phyloP scores from a whole-genome alignment of 2,113 vertebrate species.

The Takifugu flavidus region DNA sequence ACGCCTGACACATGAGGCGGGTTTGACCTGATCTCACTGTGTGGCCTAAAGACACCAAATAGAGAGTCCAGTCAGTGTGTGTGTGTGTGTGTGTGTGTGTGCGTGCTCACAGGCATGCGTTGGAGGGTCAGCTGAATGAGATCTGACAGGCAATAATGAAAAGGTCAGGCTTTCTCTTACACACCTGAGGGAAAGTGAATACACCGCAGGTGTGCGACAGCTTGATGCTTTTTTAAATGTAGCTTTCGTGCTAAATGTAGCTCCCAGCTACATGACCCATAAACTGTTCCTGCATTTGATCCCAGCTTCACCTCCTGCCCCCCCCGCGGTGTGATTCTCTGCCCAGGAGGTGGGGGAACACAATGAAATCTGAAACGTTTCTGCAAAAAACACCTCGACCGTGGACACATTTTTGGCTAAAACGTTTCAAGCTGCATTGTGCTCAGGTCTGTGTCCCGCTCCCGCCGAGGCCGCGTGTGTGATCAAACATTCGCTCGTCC shows the following conservation, averaged over 20 bases:
- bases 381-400: slow-evolving; percentile 83
- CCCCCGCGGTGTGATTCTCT: slow-evolving; percentile 3
- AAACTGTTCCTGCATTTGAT: not conserved
- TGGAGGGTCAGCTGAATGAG: not conserved
- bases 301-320: not conserved
- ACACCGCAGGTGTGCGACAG: no score
- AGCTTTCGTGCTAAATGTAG: not conserved
- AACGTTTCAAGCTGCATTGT: slow-evolving; percentile 85
- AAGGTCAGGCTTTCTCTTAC: no score
- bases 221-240: not conserved
- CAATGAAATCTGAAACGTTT: slow-evolving; percentile 85
- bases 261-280: not conserved
- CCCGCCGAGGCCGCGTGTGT: not conserved
- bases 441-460: slow-evolving; percentile 62
- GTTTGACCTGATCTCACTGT: slow-evolving; percentile 26
- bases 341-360: slow-evolving; percentile 66
- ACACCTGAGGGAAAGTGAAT: no score
- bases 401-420: slow-evolving; percentile 83
- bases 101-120: not conserved
- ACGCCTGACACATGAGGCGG: slow-evolving; percentile 63
- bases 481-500: no score
- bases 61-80: slow-evolving; percentile 9
- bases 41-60: slow-evolving; percentile 25
- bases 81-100: slow-evolving; percentile 7
- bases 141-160: not conserved